phyloP scores from a whole-genome alignment of 2,113 vertebrate species.

The Mastomys natalensis region DNA sequence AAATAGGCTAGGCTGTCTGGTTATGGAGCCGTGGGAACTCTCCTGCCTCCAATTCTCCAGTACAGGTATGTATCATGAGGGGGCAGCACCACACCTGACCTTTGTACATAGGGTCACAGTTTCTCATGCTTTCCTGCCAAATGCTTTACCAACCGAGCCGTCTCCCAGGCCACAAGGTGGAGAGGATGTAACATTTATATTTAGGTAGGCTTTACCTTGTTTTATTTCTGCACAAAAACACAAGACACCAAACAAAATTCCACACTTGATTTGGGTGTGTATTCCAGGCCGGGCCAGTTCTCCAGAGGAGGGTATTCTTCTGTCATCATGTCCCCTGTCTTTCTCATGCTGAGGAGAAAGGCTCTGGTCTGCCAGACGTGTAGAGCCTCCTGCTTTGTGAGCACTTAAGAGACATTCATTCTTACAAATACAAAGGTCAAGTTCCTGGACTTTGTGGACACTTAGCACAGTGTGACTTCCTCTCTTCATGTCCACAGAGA shows the following conservation, averaged over 20 bases:
- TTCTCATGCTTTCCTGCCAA: no score
- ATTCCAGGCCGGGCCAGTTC: background rate
- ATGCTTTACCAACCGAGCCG: background rate
- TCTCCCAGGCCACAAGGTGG: background rate
- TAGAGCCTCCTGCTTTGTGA: fast-evolving
- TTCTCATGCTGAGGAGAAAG: background rate
- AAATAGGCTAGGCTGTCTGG: background rate
- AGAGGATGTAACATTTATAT: background rate
- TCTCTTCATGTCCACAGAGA: background rate
- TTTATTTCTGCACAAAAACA: background rate
- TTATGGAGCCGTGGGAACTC: background rate
- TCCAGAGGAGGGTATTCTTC: background rate
- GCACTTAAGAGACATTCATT: background rate
- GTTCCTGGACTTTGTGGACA: background rate
- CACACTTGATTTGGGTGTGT: background rate
- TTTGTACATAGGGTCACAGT: background rate
- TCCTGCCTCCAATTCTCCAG: background rate
- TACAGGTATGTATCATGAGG: background rate
- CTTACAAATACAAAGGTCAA: background rate
- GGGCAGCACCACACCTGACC: no score
- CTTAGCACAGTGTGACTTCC: background rate
- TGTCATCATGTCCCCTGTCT: background rate
- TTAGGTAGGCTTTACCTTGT: background rate
- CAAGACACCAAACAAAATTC: background rate
- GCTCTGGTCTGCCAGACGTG: background rate